Conservation (phyloP, 2,888 invertebrate genomes). For the Athalia rosae region DNA sequence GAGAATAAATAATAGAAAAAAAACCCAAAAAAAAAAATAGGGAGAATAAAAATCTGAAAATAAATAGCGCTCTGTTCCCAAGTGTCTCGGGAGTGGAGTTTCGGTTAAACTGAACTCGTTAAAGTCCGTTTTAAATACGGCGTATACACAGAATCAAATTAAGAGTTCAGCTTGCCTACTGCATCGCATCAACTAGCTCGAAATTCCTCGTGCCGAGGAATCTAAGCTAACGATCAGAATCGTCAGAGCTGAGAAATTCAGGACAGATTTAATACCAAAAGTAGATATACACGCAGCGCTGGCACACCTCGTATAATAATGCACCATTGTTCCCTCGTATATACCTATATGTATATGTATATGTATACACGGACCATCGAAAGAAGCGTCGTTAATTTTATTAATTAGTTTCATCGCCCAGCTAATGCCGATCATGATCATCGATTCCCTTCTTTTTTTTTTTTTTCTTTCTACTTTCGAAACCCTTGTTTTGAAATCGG, state of each 20-base stretch:
- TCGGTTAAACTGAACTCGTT: constrained; percentile 47
- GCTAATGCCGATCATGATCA: not conserved
- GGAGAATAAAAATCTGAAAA: constrained; percentile 29
- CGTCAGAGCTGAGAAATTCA: constrained; percentile 13
- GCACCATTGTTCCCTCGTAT: not conserved
- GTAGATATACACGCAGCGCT: too few species aligned
- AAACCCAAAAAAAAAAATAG: not conserved
- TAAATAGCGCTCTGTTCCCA: constrained; percentile 44
- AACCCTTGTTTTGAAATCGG: not conserved
- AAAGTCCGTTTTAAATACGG: constrained; percentile 45
- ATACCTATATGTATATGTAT: too few species aligned
- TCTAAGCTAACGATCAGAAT: constrained; percentile 21
- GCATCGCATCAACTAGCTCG: constrained; percentile 19
- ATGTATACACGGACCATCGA: constrained; percentile 23
- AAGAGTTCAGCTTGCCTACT: constrained; percentile 41
- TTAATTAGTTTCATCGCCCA: constrained; percentile 18
- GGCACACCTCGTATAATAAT: too few species aligned
- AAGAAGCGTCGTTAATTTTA: constrained; percentile 26
- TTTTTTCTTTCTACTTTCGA: constrained; percentile 7
- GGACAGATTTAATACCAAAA: constrained; percentile 19
- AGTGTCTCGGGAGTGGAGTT: constrained; percentile 33
- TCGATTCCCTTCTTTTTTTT: not conserved
- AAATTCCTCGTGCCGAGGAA: constrained; percentile 35
- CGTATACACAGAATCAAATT: constrained; percentile 33
- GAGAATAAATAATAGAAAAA: not conserved